These are phyloP conservation scores for Lithophane socia DNA, from an alignment of 2,888 invertebrate genomes.

Conservation along the genomic window DNA sequence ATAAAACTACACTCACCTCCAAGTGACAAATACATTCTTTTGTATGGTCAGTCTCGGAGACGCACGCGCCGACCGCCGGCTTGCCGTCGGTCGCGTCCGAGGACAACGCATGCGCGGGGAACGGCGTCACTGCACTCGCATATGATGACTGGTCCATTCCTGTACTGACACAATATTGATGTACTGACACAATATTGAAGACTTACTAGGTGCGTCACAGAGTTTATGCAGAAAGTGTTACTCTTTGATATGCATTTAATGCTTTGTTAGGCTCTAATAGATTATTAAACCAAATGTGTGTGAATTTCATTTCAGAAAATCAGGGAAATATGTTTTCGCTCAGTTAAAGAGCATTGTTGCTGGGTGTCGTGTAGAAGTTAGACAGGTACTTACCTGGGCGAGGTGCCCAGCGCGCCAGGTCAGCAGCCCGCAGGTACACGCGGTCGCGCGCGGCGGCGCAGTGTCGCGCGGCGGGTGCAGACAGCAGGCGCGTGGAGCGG, in stretches of 20 bases:
- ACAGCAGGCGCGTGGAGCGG: constrained; percentile 88
- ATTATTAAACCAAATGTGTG: not conserved
- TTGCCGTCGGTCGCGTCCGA: constrained; percentile 78
- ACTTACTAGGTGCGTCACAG: not conserved
- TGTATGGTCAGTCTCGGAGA: constrained; percentile 92
- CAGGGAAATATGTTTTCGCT: not conserved
- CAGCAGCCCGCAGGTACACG: constrained; percentile 94
- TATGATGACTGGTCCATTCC: constrained; percentile 94
- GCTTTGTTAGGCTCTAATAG: not conserved
- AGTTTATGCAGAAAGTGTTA: not conserved
- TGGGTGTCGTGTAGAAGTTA: not conserved
- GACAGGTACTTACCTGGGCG: constrained; percentile 91
- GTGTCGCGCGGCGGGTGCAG: constrained; percentile 92
- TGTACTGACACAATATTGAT: constrained; percentile 71
- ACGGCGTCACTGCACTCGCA: constrained; percentile 93
- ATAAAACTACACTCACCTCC: constrained; percentile 86
- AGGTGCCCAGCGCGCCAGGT: constrained; percentile 95
- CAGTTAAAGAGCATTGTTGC: no score
- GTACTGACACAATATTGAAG: not conserved
- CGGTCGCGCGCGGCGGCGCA: constrained; percentile 95
- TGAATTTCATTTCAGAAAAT: not conserved
- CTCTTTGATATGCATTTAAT: not conserved
- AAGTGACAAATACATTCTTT: constrained; percentile 96
- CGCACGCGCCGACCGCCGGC: constrained; percentile 89
- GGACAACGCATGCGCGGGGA: constrained; percentile 90